Evolutionary conservation across 2,113 vertebrate species (phyloP), one percentile per base, ranked within the genome.

Genomic region (Rhipidura dahli): DNA sequence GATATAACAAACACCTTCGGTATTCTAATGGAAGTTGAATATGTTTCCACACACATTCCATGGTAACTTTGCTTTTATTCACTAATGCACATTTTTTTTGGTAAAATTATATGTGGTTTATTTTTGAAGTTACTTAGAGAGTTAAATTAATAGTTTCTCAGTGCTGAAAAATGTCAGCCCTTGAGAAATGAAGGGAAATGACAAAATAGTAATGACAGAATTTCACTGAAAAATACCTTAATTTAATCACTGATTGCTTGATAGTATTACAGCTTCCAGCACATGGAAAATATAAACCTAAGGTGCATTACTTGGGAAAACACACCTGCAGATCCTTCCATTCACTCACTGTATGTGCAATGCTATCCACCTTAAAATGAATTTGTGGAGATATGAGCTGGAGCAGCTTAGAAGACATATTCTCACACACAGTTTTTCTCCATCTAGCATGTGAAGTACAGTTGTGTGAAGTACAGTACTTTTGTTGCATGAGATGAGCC

Each of bases 31-130:
- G 90, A 91, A 89, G 86, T 69, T n/a, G 61, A 94, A 93, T 96
- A 82, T 93, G 70, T 97, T 97, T 96, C 95, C 78, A 78, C 85
- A 87, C 59, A 56, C 42, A 71, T 96, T 96, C 80, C 87, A 64
- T 83, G 73, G 95, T 89, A 97, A 91, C 87, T 95, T 86, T 95
- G 82, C 88, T 96, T 96, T 96, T 97, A 95, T 97, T 97, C 95
- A 80, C 71, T 95, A 94, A 96, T 91, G 92, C 92, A 95, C 49
- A 66, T 27, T 28, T 95, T 84, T 97, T 97, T 94, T n/a, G n/a
- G 84, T 95, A 79, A 92, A 96, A 94, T 96, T 96, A 76, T 54
- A 65, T 42, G 30, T 83, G 73, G 44, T 66, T 93, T 86, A 47
- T 53, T 93, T 97, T 94, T 96, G 75, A 96, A 95, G 92, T 93